Evolutionary conservation across 2,113 vertebrate species (phyloP), one percentile per base, ranked within the genome.

Genomic region (Psammodynastes pulverulentus): DNA sequence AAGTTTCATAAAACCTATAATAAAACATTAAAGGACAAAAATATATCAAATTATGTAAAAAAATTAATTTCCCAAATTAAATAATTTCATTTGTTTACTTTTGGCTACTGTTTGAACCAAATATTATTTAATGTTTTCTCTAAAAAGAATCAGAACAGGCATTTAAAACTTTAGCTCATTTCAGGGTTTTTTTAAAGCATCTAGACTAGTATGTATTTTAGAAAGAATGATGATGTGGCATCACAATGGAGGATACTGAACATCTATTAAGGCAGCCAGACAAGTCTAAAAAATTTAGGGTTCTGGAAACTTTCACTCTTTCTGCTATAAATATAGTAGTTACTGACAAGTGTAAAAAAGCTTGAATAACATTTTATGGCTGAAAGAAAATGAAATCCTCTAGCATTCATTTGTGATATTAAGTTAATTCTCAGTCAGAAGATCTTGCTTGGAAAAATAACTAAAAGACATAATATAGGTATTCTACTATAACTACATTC

Each of bases 191-290:
- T 89, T 87, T 21, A 24, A 49, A 54, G 39, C 12, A 88, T 56
- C 79, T 43, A n/a, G n/a, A n/a, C n/a, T n/a, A 0, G 90, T 45
- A 2, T 0, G 62, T 88, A 67, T 95, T 93, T 91, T 92, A 84
- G 93, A 52, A 86, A 79, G 72, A 95, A 94, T 89, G 97, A 92
- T 98, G 97, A 97, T 97, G 97, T 98, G 97, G 97, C 97, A 98
- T 86, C 51, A 0, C 0, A 62, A 94, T 4, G 21, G 52, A 90
- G 91, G 58, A 9, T 26, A 29, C 89, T 89, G 1, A 9, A 49
- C 6, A 53, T 3, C 43, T 1, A 39, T 87, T 23, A 79, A 54
- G 93, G 87, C 34, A 79, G 43, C 9, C 62, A 23, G 72, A 7
- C 8, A 53, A 53, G 87, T 53, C 0, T 48, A 7, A 0, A 2